phyloP scores from a whole-genome alignment of 2,888 invertebrate genomes.

The Cantharis flavilabris region DNA sequence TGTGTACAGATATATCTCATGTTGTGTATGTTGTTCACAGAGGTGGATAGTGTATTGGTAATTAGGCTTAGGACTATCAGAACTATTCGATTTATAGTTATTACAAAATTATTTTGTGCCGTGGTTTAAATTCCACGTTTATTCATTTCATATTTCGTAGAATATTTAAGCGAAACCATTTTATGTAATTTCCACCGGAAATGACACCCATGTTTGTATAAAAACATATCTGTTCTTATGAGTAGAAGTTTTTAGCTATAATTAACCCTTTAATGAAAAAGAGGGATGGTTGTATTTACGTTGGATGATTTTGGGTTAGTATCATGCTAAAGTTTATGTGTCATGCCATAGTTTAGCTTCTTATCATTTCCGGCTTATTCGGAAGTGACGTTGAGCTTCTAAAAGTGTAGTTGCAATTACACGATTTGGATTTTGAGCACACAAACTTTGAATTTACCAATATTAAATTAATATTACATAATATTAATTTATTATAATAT shows the following conservation, averaged over 20 bases:
- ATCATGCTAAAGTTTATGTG: not conserved
- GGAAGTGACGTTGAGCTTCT: not conserved
- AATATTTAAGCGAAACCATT: too few species aligned
- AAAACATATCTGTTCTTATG: not conserved
- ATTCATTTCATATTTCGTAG: too few species aligned
- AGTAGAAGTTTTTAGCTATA: not conserved
- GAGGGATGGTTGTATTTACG: not conserved
- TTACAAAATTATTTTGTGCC: too few species aligned
- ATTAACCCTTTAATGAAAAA: not conserved
- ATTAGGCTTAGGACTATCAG: too few species aligned
- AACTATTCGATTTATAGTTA: too few species aligned
- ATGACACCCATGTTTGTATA: not conserved
- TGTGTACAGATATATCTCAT: too few species aligned
- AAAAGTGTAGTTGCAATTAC: not conserved
- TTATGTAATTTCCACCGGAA: not conserved
- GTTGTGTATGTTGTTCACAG: too few species aligned
- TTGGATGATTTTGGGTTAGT: not conserved
- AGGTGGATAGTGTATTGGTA: too few species aligned
- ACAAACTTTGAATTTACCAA: not conserved
- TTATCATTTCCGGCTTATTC: not conserved
- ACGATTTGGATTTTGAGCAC: not conserved
- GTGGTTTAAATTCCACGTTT: too few species aligned
- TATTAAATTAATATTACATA: too few species aligned
- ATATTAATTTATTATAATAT: too few species aligned
- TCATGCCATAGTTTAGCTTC: not conserved